A percentile compares a stretch with the other conserved stretches of the same genome.
Conservation (phyloP, 2,888 invertebrate species). For the Drosophila anomalipes region DNA sequence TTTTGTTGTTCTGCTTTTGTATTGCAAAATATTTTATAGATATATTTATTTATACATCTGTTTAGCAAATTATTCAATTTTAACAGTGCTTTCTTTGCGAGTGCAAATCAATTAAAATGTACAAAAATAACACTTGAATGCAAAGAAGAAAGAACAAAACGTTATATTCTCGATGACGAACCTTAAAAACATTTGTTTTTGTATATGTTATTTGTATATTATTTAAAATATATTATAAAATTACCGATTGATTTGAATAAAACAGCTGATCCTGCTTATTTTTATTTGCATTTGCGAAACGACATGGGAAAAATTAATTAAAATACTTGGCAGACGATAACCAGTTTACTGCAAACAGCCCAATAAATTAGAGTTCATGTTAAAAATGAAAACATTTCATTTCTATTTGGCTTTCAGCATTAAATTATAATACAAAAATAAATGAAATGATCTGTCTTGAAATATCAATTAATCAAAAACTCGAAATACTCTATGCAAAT, state of each 20-base stretch:
- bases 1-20: not conserved
- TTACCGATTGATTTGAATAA: not conserved
- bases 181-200: not conserved
- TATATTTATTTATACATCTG: conserved; percentile 6
- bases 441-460: not conserved
- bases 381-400: not conserved
- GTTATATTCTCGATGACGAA: not conserved
- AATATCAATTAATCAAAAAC: not conserved
- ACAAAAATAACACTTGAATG: not conserved
- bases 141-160: not conserved
- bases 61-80: not conserved
- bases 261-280: not conserved
- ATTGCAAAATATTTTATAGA: conserved; percentile 1
- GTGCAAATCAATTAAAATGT: conserved; percentile 33
- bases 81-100: not conserved
- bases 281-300: not conserved
- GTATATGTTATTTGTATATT: not conserved
- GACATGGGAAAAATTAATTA: not conserved
- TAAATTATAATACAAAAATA: not conserved
- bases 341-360: not conserved
- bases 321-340: not conserved
- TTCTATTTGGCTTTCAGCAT: not conserved
- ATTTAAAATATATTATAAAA: not conserved
- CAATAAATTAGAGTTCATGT: not conserved
- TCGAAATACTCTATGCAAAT: not conserved